Percentiles rank a stretch among this genome's conserved stretches.
These are phyloP conservation scores for Zophobas morio DNA, from an alignment of 1,140 invertebrate species.

Conservation along the genomic window DNA sequence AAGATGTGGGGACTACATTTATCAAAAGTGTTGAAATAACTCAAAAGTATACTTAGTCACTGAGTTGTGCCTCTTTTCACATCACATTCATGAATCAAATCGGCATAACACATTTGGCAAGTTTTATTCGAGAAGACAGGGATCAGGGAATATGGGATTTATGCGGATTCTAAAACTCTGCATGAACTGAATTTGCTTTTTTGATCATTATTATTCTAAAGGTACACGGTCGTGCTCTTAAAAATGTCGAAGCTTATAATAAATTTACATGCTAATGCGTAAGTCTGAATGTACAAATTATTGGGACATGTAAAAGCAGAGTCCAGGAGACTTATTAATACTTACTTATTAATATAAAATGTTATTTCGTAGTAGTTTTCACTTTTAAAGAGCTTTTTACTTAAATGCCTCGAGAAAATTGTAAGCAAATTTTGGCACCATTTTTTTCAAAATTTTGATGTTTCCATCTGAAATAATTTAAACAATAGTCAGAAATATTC, in stretches of 20 bases:
- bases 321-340: no score
- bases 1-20: neutral
- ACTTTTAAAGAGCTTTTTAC: no score
- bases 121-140: constrained; percentile 5
- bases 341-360: no score
- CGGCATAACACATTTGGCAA: neutral
- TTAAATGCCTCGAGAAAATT: no score
- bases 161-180: neutral
- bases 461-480: no score
- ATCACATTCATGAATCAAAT: neutral
- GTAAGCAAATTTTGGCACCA: no score
- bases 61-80: neutral
- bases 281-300: neutral
- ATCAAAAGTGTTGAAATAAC: neutral
- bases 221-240: constrained; percentile 1
- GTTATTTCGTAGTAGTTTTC: no score
- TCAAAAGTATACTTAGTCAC: neutral
- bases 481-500: no score
- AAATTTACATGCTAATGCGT: constrained; percentile 1
- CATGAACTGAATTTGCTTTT: constrained; percentile 4
- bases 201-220: neutral
- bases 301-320: no score
- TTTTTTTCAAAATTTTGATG: no score
- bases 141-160: constrained; percentile 5
- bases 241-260: neutral